These are phyloP conservation scores for Otus scops DNA, from an alignment of 2,797 vertebrate genomes.

Conservation along the genomic window DNA sequence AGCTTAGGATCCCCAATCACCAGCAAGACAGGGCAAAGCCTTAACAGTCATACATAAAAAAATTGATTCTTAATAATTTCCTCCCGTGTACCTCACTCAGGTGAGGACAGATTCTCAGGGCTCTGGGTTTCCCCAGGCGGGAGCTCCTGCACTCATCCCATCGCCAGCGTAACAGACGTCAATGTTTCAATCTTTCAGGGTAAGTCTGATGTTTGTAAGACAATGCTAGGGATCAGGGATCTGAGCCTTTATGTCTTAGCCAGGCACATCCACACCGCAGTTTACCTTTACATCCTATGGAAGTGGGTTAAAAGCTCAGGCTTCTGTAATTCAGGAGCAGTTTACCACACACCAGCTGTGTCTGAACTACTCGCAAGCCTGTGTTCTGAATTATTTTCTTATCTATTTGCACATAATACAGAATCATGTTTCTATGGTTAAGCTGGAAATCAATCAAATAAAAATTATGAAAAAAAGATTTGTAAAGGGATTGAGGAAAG, in stretches of 20 bases:
- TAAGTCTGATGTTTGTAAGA: neutral
- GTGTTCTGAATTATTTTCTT: constrained; percentile 38
- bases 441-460: constrained; percentile 60
- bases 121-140: neutral
- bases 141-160: neutral
- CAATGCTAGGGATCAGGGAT: rapidly evolving
- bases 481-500: constrained; percentile 66
- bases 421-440: constrained; percentile 51
- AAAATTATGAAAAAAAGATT: constrained; percentile 63
- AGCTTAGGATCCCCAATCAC: constrained; percentile 14
- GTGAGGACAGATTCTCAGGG: neutral
- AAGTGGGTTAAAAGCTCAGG: neutral
- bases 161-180: neutral
- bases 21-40: neutral
- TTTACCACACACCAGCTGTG: constrained; percentile 23
- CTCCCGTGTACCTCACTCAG: neutral
- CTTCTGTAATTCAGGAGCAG: neutral
- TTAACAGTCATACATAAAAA: neutral
- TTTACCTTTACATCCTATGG: neutral
- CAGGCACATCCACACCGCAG: neutral
- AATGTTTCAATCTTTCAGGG: neutral
- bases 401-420: constrained; percentile 51
- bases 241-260: neutral
- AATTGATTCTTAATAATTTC: neutral
- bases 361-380: neutral